Conservation (phyloP, 2,113 vertebrate genomes). For the Holacanthus passer region DNA sequence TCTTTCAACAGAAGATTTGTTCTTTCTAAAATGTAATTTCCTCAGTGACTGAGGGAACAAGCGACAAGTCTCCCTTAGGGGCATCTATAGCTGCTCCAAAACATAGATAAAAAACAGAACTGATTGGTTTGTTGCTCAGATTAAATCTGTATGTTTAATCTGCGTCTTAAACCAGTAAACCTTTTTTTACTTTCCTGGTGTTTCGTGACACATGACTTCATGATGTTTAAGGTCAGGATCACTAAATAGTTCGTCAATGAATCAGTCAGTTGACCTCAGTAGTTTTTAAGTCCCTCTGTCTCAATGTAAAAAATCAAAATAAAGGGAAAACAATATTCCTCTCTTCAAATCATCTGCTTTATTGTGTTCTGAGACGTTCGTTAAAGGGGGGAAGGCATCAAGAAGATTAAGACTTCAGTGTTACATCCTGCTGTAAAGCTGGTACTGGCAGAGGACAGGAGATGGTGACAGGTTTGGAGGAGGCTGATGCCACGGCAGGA, state of each 20-base stretch:
- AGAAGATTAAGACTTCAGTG: not conserved
- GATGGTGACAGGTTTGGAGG: not conserved
- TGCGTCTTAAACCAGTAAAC: no score
- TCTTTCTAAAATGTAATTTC: not conserved
- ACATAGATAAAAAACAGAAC: not conserved
- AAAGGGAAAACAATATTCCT: no score
- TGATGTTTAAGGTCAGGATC: not conserved
- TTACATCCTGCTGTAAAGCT: not conserved
- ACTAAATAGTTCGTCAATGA: not conserved
- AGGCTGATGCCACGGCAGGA: not conserved
- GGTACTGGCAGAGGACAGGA: not conserved
- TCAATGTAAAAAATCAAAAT: not conserved
- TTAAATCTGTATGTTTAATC: not conserved
- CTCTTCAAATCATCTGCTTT: not conserved
- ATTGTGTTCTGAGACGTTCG: no score
- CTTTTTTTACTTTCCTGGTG: no score
- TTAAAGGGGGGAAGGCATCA: not conserved
- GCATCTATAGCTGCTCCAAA: not conserved
- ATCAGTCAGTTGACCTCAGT: not conserved
- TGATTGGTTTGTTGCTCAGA: not conserved
- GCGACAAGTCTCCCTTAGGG: not conserved
- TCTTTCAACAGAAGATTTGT: not conserved
- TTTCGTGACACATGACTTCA: not conserved
- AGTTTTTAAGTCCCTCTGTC: not conserved
- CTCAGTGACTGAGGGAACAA: not conserved